Evolutionary conservation across 2,113 vertebrate species (phyloP).

Genomic region (Argyrosomus japonicus): DNA sequence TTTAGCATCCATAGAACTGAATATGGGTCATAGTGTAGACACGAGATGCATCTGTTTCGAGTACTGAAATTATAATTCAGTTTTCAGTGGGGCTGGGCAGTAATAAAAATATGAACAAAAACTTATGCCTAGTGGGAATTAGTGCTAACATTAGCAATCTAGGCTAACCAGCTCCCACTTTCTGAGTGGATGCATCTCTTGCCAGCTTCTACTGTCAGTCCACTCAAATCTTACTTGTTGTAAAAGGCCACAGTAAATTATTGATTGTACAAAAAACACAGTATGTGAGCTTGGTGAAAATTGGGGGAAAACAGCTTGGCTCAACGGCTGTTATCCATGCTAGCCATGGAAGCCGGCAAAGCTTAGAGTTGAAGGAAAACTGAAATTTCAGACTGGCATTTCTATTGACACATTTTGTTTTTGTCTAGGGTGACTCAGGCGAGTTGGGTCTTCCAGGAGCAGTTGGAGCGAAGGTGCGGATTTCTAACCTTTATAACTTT

Average conservation of each 20-base stretch:
- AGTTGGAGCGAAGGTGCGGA: slow-evolving; percentile 89
- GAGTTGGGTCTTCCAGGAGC: slow-evolving; percentile 88
- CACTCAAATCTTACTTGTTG: neutral
- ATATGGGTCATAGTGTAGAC: neutral
- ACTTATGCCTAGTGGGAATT: no score
- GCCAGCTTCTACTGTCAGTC: neutral
- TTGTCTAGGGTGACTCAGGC: slow-evolving; percentile 87
- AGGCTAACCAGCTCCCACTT: neutral
- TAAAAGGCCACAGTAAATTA: no score
- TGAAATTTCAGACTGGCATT: neutral
- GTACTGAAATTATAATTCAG: neutral
- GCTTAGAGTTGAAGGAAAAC: neutral
- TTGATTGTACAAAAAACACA: neutral
- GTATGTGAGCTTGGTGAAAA: neutral
- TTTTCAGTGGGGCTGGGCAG: neutral
- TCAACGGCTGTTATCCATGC: neutral
- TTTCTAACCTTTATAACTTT: neutral
- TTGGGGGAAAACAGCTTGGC: neutral
- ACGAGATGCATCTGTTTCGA: no score
- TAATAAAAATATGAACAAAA: no score
- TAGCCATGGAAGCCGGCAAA: no score
- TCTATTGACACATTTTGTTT: neutral
- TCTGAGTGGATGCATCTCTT: neutral
- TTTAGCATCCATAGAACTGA: neutral
- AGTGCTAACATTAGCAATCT: no score